These are phyloP conservation scores for Nephila pilipes DNA, from an alignment of 1,140 invertebrate species.

Conservation along the genomic window DNA sequence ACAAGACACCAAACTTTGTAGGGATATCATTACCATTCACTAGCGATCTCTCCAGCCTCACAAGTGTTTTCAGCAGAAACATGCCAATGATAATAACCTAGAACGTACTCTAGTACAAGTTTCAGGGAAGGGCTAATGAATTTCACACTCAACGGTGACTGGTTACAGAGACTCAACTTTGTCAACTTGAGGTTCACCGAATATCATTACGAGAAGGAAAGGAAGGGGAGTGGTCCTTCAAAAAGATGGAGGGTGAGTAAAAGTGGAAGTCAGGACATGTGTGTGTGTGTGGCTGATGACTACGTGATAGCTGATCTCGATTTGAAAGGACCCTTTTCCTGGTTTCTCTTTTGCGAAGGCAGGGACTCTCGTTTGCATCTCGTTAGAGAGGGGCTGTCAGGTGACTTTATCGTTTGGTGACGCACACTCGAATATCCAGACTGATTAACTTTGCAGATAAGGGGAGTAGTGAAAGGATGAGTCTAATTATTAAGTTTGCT, in stretches of 20 bases:
- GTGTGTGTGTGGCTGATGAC: neutral
- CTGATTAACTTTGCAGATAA: neutral
- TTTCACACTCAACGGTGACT: constrained; percentile 34
- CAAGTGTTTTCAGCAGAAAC: neutral
- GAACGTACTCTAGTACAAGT: neutral
- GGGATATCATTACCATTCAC: neutral
- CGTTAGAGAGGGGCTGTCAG: neutral
- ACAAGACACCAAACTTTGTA: neutral
- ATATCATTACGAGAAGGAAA: constrained; percentile 4
- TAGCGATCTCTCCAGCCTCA: neutral
- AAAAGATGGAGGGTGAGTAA: neutral
- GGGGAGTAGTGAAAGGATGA: neutral
- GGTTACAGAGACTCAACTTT: constrained; percentile 21
- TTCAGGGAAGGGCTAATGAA: constrained; percentile 20
- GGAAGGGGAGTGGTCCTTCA: neutral
- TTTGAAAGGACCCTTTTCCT: neutral
- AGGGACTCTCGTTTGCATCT: constrained; percentile 12
- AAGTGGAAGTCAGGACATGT: neutral
- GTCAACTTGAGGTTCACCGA: constrained; percentile 36
- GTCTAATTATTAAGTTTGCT: neutral
- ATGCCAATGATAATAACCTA: neutral
- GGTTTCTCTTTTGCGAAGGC: neutral
- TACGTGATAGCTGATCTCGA: neutral
- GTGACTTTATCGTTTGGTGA: constrained; percentile 14
- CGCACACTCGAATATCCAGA: neutral